phyloP scores from a whole-genome alignment of 2,113 vertebrate genomes.

The Ivindomyrus marchei region DNA sequence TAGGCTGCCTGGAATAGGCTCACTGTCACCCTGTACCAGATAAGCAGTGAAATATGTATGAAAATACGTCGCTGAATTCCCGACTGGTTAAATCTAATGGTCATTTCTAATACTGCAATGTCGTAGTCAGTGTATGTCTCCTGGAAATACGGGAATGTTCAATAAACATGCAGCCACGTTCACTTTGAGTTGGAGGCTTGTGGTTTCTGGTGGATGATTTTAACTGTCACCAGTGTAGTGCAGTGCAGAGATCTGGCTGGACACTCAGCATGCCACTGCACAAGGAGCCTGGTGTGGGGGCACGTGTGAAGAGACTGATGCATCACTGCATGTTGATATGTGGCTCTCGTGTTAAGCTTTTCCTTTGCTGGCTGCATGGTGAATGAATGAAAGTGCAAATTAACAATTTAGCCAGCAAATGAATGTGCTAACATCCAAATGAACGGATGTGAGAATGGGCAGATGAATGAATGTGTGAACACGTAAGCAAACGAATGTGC shows the following conservation, averaged over 20 bases:
- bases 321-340: not conserved
- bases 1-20: not conserved
- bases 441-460: not conserved
- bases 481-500: not conserved
- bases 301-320: not conserved
- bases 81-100: not conserved
- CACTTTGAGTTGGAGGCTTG: not conserved
- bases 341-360: not conserved
- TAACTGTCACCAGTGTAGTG: not conserved
- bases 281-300: not conserved
- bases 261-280: not conserved
- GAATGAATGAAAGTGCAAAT: not conserved
- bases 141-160: not conserved
- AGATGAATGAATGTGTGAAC: not conserved
- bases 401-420: not conserved
- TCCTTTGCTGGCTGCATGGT: not conserved
- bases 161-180: not conserved
- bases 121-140: not conserved
- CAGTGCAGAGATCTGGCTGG: not conserved
- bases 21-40: not conserved
- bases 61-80: not conserved
- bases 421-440: not conserved
- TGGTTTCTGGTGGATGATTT: not conserved
- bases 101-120: not conserved
- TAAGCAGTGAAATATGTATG: not conserved